phyloP scores from a whole-genome alignment of 2,113 vertebrate species.

The Zapus hudsonius region DNA sequence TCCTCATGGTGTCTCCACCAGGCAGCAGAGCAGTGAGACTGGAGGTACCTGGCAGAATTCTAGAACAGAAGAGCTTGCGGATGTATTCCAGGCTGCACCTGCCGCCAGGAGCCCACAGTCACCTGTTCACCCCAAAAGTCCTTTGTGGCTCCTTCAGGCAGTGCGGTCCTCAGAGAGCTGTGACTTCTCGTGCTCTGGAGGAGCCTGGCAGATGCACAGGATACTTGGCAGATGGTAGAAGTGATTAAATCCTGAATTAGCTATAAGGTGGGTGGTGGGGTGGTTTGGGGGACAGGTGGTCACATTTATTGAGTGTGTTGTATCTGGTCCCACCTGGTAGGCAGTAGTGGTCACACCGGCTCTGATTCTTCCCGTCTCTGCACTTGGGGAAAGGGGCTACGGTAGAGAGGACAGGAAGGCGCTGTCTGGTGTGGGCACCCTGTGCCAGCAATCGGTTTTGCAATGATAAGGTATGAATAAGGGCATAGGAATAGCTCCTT shows the following conservation, averaged over 20 bases:
- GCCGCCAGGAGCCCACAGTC: background rate
- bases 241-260: background rate
- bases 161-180: background rate
- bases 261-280: background rate
- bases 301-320: rapidly evolving
- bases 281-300: background rate
- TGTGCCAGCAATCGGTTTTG: background rate
- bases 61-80: background rate
- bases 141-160: background rate
- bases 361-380: background rate
- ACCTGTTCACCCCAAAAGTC: rapidly evolving
- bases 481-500: background rate
- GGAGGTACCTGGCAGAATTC: rapidly evolving
- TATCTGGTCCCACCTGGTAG: rapidly evolving
- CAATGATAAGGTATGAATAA: background rate
- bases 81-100: background rate
- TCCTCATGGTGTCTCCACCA: background rate
- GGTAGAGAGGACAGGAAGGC: background rate
- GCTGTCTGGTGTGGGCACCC: background rate
- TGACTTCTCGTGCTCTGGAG: too few species aligned
- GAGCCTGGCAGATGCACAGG: background rate
- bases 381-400: rapidly evolving
- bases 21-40: constrained; percentile 22
- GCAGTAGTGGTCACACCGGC: rapidly evolving
- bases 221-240: background rate